Conservation (phyloP, 2,888 invertebrate genomes). For the Scelioninae gen. 2 region DNA sequence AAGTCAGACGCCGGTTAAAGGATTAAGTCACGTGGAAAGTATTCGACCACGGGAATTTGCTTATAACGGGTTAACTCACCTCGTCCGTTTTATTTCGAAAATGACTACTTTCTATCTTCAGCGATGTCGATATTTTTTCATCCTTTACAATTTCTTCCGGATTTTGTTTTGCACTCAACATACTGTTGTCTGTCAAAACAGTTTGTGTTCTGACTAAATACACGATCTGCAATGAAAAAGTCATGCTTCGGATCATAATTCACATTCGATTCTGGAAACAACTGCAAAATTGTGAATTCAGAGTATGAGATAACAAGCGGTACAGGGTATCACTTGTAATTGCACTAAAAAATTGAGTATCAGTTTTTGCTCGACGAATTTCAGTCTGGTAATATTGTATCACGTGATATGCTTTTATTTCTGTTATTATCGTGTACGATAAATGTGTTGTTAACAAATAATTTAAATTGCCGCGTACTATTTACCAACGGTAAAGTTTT, state of each 20-base stretch:
- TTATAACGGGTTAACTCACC: slow-evolving; percentile 62
- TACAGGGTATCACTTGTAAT: too few relatives aligned
- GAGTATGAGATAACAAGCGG: too few relatives aligned
- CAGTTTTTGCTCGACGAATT: too few relatives aligned
- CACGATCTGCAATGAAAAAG: slow-evolving; percentile 29
- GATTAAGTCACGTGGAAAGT: slow-evolving; percentile 26
- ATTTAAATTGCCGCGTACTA: too few relatives aligned
- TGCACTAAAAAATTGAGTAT: too few relatives aligned
- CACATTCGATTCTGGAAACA: background rate
- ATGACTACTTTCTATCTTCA: slow-evolving; percentile 64
- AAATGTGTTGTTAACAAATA: too few relatives aligned
- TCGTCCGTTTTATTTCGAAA: slow-evolving; percentile 64
- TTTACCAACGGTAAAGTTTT: too few relatives aligned
- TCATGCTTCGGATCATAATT: background rate
- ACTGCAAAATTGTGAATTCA: too few relatives aligned
- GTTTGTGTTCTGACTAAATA: slow-evolving; percentile 47
- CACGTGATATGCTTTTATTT: too few relatives aligned
- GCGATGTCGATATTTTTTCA: slow-evolving; percentile 66
- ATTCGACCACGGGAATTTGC: slow-evolving; percentile 38
- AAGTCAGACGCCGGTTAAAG: slow-evolving; percentile 12
- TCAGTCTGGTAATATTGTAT: too few relatives aligned
- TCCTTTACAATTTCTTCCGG: slow-evolving; percentile 60
- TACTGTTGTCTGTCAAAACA: slow-evolving; percentile 46
- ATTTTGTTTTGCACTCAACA: slow-evolving; percentile 36
- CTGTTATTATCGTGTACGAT: too few relatives aligned